Evolutionary conservation across 2,888 invertebrate species (phyloP).

Genomic region (Lithodes maja): DNA sequence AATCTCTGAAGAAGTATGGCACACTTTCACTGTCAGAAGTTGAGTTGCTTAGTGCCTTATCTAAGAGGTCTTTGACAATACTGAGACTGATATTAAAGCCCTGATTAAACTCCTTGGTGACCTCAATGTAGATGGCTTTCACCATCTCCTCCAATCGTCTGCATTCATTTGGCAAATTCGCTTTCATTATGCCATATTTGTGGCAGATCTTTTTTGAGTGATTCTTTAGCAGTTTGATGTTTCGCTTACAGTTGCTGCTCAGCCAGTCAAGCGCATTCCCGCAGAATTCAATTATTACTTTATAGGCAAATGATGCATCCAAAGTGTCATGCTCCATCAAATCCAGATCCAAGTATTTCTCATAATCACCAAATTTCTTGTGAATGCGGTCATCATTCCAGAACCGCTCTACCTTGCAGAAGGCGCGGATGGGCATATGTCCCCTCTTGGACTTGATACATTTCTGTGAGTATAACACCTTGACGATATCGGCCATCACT

Average conservation of each 20-base stretch:
- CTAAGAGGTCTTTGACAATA: neutral
- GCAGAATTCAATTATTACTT: neutral
- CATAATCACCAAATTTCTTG: neutral
- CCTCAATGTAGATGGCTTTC: neutral
- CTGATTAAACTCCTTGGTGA: neutral
- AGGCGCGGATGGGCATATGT: neutral
- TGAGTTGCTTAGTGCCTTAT: neutral
- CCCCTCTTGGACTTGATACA: neutral
- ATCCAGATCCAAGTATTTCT: neutral
- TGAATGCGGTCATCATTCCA: neutral
- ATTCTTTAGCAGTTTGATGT: neutral
- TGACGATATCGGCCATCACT: neutral
- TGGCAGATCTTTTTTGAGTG: neutral
- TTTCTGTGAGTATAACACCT: neutral
- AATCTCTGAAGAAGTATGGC: neutral
- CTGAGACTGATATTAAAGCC: neutral
- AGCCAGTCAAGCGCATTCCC: neutral
- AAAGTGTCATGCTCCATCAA: neutral
- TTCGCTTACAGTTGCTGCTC: neutral
- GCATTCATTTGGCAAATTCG: neutral
- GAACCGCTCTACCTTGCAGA: neutral
- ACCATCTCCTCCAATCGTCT: neutral
- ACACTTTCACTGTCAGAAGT: neutral
- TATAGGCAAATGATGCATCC: neutral
- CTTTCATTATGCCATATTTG: neutral